Evolutionary conservation across 1,140 invertebrate species (phyloP), one percentile per base, ranked within the genome.

Genomic region (Rhynchophorus ferrugineus): DNA sequence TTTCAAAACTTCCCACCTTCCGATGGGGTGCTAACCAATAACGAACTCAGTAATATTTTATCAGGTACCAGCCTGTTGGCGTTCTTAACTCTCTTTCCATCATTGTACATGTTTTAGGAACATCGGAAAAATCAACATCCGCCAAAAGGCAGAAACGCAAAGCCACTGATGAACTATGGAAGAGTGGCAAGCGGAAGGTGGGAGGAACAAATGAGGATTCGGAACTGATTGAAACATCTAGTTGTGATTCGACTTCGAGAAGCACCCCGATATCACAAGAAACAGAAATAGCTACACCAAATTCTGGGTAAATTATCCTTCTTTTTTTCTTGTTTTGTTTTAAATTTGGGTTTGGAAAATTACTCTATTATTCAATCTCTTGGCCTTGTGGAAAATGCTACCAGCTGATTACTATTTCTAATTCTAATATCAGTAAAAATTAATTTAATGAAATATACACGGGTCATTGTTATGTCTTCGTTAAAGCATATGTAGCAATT

Each of bases 221-320:
- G 36, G 76, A 78, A 16, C 43, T 78, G 19, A 55, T 67, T 14
- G 81, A 83, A 43, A 79, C 79, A 3, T 83, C 82, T 1, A 84
- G 82, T 54, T 80, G 80, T 5, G 78, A 81, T 70, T 82, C 74
- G 42, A 83, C 69, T 56, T 81, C 72, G 56, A 68, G 65, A 56
- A 83, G 70, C 53, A 80, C 70, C 61, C 80, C 71, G 56, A 77
- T 65, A 50, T 75, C 63, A 64, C 78, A 72, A 52, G 67, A 69
- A 24, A 65, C 64, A 65, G 64, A 75, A 56, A 59, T 73, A 21
- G 69, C 69, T 1, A 76, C 74, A 0, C 80, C 68, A 36, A 78
- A 78, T 2, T 82, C 80, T 0, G 52, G 52, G 52, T 54, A 24
- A 19, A 45, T 11, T 22, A 47, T 47, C n/a, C n/a, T 36, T 38